phyloP scores from a whole-genome alignment of 2,113 vertebrate species.

The Tragelaphus scriptus region DNA sequence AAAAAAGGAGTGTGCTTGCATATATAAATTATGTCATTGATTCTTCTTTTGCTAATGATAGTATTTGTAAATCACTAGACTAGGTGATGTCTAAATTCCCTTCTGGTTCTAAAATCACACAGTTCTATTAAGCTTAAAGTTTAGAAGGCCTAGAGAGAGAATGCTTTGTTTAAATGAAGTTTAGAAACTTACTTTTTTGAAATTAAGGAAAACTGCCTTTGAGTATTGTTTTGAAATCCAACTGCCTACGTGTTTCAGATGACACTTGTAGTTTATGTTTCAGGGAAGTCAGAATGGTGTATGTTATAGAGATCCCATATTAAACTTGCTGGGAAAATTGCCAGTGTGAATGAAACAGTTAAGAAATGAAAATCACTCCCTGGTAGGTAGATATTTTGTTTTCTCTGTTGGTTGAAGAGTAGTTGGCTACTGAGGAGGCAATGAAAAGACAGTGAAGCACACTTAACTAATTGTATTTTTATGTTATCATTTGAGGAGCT shows the following conservation, averaged over 20 bases:
- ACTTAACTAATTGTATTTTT: conserved; percentile 2
- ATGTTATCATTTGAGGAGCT: conserved; percentile 31
- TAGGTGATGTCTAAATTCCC: background rate
- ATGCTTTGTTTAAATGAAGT: background rate
- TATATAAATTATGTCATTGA: background rate
- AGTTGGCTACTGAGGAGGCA: conserved; percentile 10
- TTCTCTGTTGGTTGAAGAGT: conserved; percentile 10
- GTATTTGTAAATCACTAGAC: conserved; percentile 8
- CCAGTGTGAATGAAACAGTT: conserved; percentile 17
- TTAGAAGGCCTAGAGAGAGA: background rate
- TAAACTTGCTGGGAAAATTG: conserved; percentile 42
- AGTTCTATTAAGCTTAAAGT: background rate
- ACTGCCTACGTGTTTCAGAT: conserved; percentile 24
- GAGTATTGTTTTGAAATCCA: conserved; percentile 23
- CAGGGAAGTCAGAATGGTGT: background rate
- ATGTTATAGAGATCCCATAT: background rate
- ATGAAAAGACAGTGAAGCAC: background rate
- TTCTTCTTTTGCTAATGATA: background rate
- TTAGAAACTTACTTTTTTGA: conserved; percentile 30
- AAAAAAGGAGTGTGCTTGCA: background rate
- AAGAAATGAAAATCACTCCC: conserved; percentile 35
- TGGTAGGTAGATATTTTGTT: conserved; percentile 6
- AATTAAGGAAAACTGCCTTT: conserved; percentile 28
- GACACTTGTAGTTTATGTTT: conserved; percentile 26
- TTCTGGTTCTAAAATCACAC: conserved; percentile 1